Evolutionary conservation across 1,140 invertebrate genomes (phyloP).

Genomic region (Aphis craccivora): DNA sequence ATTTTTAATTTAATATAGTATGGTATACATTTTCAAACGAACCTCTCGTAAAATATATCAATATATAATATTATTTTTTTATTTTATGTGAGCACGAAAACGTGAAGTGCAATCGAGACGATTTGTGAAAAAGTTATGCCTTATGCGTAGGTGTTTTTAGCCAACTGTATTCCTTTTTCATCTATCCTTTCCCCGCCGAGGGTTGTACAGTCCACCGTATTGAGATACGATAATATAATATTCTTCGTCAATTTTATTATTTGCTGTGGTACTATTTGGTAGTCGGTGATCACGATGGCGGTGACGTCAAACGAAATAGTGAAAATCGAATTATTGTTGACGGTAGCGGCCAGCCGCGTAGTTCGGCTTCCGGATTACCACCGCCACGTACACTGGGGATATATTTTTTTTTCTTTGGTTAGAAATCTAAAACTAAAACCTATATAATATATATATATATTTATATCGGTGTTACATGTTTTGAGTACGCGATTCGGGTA

Average conservation of each 20-base stretch:
- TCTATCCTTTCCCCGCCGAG: background rate
- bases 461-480: background rate
- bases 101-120: background rate
- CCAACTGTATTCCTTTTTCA: background rate
- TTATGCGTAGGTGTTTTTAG: background rate
- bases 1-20: background rate
- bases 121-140: background rate
- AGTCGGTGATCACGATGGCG: no score
- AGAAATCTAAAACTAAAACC: background rate
- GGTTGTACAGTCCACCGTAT: background rate
- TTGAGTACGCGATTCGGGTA: background rate
- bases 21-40: background rate
- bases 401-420: background rate
- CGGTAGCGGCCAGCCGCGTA: background rate
- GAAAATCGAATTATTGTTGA: background rate
- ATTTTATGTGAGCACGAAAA: background rate
- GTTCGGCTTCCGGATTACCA: background rate
- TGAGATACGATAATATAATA: background rate
- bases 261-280: background rate
- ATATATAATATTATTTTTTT: background rate
- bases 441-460: background rate
- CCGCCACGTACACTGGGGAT: no score
- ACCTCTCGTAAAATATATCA: background rate
- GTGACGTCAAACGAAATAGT: background rate
- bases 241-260: background rate